These are phyloP conservation scores for Poecilus cupreus DNA, from an alignment of 2,888 invertebrate species.

Conservation along the genomic window DNA sequence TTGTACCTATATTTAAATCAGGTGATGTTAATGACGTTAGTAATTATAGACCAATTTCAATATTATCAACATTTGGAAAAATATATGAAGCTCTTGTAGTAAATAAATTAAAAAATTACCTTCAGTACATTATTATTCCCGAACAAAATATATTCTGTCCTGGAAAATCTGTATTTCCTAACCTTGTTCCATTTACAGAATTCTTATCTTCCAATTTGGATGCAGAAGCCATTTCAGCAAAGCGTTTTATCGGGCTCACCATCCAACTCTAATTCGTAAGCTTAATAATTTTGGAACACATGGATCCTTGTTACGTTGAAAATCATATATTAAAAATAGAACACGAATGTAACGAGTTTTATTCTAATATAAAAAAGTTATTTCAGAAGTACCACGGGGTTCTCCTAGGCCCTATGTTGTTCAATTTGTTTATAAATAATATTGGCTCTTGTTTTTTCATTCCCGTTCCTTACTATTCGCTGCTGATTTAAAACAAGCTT, in stretches of 20 bases:
- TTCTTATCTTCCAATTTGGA: constrained; percentile 40
- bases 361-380: constrained; percentile 48
- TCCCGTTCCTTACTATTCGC: not conserved
- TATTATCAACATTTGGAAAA: not conserved
- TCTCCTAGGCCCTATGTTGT: constrained; percentile 61
- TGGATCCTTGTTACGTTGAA: constrained; percentile 59
- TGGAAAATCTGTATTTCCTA: constrained; percentile 56
- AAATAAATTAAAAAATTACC: not conserved
- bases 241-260: constrained; percentile 62
- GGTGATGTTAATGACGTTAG: constrained; percentile 19
- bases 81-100: not conserved
- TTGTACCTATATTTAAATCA: constrained; percentile 16
- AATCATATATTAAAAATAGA: constrained; percentile 60
- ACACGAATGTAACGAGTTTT: constrained; percentile 52
- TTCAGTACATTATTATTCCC: not conserved
- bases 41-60: constrained; percentile 45
- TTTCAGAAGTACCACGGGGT: constrained; percentile 62
- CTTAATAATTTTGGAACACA: constrained; percentile 60
- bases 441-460: not conserved
- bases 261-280: too few species aligned
- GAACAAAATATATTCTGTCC: constrained; percentile 60
- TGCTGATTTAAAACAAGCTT: constrained; percentile 20
- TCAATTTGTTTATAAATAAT: constrained; percentile 48
- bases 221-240: constrained; percentile 60
- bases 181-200: constrained; percentile 60